A percentile compares a stretch with the other conserved stretches of the same genome.
These are phyloP conservation scores for Litoditis marina DNA, from an alignment of 2,888 invertebrate species.

Conservation along the genomic window DNA sequence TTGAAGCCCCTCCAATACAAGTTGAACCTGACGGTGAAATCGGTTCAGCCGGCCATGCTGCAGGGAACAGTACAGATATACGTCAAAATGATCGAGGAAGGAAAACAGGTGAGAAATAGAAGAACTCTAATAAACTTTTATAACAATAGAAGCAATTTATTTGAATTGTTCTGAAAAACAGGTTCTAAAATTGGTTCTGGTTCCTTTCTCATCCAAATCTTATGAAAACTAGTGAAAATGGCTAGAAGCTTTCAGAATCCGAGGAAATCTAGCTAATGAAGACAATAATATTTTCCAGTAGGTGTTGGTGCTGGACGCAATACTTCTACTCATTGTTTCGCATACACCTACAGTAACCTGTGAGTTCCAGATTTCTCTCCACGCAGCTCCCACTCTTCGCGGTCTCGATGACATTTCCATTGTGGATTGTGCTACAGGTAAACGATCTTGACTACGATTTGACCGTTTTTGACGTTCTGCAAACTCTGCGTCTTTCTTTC, in stretches of 20 bases:
- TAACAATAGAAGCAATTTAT: no score
- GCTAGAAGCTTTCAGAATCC: no score
- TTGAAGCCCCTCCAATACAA: slow-evolving; percentile 32
- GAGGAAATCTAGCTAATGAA: no score
- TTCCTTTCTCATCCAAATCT: background rate
- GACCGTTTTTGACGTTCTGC: background rate
- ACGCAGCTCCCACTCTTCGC: slow-evolving; percentile 14
- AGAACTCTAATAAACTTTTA: background rate
- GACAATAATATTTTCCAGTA: background rate
- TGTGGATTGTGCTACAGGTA: slow-evolving; percentile 18
- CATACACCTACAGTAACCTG: background rate
- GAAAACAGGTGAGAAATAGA: slow-evolving; percentile 20
- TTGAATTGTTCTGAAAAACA: no score
- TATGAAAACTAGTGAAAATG: no score
- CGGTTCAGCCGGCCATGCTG: slow-evolving; percentile 23
- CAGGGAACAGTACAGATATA: slow-evolving; percentile 28
- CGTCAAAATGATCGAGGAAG: slow-evolving; percentile 17
- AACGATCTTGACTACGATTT: background rate
- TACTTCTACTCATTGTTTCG: background rate
- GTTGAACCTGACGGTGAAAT: slow-evolving; percentile 29
- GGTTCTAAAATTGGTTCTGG: background rate
- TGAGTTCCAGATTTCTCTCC: slow-evolving; percentile 10
- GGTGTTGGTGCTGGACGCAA: background rate
- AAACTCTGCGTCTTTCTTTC: background rate
- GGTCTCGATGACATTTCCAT: slow-evolving; percentile 15